Evolutionary conservation across 2,113 vertebrate genomes (phyloP), one percentile per base, ranked within the genome.

Genomic region (Channa maculata): DNA sequence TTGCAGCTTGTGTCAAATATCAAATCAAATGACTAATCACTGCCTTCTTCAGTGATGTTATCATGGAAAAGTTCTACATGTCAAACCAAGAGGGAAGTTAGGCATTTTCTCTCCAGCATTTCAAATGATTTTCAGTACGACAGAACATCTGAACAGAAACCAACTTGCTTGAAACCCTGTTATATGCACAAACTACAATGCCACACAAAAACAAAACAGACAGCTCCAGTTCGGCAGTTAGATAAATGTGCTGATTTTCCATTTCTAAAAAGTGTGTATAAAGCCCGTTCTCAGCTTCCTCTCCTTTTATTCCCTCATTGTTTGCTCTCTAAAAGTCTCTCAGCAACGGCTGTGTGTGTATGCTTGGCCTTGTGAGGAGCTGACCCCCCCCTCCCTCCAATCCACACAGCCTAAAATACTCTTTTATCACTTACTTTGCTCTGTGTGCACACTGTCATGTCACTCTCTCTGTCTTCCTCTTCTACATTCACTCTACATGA

Each of bases 271-370:
- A 15, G 54, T 46, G 54, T 52, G 62, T 63, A 46, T 71, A 46
- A 65, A 75, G 82, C 71, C 72, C 34, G 52, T 65, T 70, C 80
- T 80, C 55, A 33, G 77, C 77, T 76, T 88, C 79, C 66, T 83
- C 75, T 75, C 33, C 68, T 70, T 81, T 80, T 51, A 79, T 67
- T 57, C 79, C 61, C 79, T 70, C 77, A 78, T 85, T 84, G 87
- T 91, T 89, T 82, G 81, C 83, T 71, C 80, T 85, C 78, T 65
- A 75, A 70, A 87, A 75, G 85, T 88, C 85, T 85, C 83, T 76
- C 80, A 77, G 85, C 84, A 89, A 88, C 71, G 68, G 41, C 52
- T 63, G 67, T 64, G 59, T 79, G 76, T 84, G 85, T 65, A 10
- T 77, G 51, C 34, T 13, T 75, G 52, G 60, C 79, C 86, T 86